phyloP scores from a whole-genome alignment of 2,113 vertebrate species.

The Pelvicachromis taeniatus region DNA sequence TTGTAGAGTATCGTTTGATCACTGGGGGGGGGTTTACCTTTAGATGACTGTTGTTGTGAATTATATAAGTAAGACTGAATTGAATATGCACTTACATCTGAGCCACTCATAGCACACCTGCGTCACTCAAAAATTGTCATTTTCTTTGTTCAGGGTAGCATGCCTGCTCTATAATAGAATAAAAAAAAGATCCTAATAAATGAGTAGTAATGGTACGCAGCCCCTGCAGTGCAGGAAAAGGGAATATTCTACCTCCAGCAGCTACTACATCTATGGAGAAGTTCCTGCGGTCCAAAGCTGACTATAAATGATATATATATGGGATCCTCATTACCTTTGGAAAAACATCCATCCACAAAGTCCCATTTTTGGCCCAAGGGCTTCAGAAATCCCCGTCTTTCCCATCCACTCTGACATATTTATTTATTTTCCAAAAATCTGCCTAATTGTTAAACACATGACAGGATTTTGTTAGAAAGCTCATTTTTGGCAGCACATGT shows the following conservation, averaged over 20 bases:
- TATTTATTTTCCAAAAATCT: not conserved
- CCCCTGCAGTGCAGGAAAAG: not conserved
- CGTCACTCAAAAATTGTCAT: not conserved
- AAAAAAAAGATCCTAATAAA: not conserved
- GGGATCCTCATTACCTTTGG: not conserved
- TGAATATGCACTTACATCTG: not conserved
- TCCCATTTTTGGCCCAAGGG: not conserved
- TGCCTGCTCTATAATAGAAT: not conserved
- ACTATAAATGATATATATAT: not conserved
- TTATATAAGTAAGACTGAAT: not conserved
- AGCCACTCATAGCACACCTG: not conserved
- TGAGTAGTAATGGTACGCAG: not conserved
- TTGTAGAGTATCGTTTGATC: not conserved
- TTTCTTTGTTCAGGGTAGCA: not conserved
- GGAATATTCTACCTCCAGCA: not conserved
- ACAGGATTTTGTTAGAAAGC: no score
- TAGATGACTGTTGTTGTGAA: no score
- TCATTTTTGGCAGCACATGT: no score
- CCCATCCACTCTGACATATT: rapidly evolving
- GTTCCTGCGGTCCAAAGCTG: not conserved
- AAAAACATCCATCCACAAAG: not conserved
- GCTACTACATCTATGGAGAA: not conserved
- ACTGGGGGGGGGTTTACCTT: no score
- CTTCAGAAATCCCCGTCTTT: not conserved
- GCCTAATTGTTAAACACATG: no score